phyloP scores from a whole-genome alignment of 2,888 invertebrate species.

The Rhabditophanes sp. region DNA sequence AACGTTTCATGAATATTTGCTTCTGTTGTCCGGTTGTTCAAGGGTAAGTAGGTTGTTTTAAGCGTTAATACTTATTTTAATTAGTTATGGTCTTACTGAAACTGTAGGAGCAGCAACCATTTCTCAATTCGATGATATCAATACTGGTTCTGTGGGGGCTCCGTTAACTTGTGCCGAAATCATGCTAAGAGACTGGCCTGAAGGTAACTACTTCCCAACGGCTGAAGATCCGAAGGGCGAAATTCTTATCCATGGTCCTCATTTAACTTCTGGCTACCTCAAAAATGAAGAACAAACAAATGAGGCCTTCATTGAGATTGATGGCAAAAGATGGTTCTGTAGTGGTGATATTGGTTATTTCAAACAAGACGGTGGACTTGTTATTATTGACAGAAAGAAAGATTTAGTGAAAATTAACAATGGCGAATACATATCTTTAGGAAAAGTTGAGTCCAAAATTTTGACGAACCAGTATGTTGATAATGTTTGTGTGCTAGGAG shows the following conservation, averaged over 20 bases:
- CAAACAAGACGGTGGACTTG: constrained; percentile 77
- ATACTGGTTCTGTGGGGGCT: constrained; percentile 70
- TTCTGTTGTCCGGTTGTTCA: constrained; percentile 65
- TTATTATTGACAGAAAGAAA: constrained; percentile 96
- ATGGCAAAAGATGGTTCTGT: constrained; percentile 63
- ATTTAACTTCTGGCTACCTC: constrained; percentile 82
- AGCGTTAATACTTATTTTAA: no score
- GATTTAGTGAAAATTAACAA: constrained; percentile 92
- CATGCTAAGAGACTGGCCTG: constrained; percentile 75
- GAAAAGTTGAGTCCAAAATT: constrained; percentile 62
- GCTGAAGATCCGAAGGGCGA: no score
- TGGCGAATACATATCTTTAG: constrained; percentile 91
- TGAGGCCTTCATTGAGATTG: constrained; percentile 57
- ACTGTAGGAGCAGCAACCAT: constrained; percentile 71
- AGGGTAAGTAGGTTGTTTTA: no score
- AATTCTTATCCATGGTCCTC: constrained; percentile 76
- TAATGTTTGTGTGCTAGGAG: constrained; percentile 91
- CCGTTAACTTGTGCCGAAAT: constrained; percentile 71
- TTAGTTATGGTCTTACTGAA: constrained; percentile 93
- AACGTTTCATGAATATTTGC: constrained; percentile 76
- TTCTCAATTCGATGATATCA: constrained; percentile 55
- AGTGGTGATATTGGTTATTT: constrained; percentile 91
- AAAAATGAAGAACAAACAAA: constrained; percentile 70
- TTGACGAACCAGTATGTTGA: constrained; percentile 85
- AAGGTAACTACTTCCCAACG: no score